Evolutionary conservation across 2,888 invertebrate species (phyloP), one percentile per base, ranked within the genome.

Genomic region (Lasioglossum leucozonium): DNA sequence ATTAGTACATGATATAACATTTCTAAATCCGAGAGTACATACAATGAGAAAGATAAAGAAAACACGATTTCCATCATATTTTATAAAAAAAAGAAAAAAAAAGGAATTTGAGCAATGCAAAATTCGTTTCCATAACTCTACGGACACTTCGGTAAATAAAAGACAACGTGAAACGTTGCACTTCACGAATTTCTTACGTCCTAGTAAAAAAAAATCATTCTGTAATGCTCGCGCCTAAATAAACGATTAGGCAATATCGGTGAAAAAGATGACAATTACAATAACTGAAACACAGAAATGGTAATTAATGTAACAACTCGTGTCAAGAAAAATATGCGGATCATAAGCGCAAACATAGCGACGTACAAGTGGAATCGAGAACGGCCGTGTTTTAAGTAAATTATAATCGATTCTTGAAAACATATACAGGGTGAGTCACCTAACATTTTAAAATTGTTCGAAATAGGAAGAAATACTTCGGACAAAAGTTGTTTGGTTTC

Each of bases 41-140:
- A 74, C 30, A 42, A 40, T 42, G 51, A 11, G 16, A 62, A 30
- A 6, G 40, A 40, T 13, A 11, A 37, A 26, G 0, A n/a, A 51
- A 47, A 37, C 13, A 69, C 10, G 34, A 34, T 65, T 67, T 18
- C 16, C 37, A 26, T 26, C 1, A 22, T n/a, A 67, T 67, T 6
- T 44, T 47, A 18, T 18, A 16, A 47, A 74, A 51, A n/a, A 58
- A 80, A 18, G n/a, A 76, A 40, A 16, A 47, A 74, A 51, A n/a
- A 58, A 80, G n/a, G n/a, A 76, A 40, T 77, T 77, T 79, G 79
- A 74, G 74, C 74, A 79, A 74, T 26, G 40, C 26, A 42, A 47
- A 18, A 34, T 47, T 47, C 30, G 26, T 47, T 72, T 47, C 30
- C 0, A 30, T n/a, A 34, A 51, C 34, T 34, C 13, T 51, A 34